Conservation (phyloP, 1,140 invertebrate genomes). For the Calliopsis andreniformis region DNA sequence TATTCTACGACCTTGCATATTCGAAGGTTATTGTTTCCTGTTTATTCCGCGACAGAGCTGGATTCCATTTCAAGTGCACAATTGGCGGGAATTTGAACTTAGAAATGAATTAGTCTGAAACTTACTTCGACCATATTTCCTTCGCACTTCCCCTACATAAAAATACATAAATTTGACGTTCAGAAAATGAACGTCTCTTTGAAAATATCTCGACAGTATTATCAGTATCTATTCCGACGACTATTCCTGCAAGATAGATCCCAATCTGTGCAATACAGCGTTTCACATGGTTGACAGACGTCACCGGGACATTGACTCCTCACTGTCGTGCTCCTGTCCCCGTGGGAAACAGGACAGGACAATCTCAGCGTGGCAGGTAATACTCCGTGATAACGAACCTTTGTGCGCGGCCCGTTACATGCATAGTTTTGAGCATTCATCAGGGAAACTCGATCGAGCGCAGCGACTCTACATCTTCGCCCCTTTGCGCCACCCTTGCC, state of each 20-base stretch:
- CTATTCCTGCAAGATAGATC: not conserved
- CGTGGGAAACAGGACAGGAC: slow-evolving; percentile 16
- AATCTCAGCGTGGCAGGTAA: slow-evolving; percentile 55
- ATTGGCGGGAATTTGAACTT: not conserved
- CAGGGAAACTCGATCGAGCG: slow-evolving; percentile 57
- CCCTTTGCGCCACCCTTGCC: slow-evolving; percentile 16
- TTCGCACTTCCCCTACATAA: too few species aligned
- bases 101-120: too few species aligned
- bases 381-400: slow-evolving; percentile 57
- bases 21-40: not conserved
- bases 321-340: slow-evolving; percentile 13
- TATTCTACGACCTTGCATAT: not conserved
- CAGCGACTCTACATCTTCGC: slow-evolving; percentile 37
- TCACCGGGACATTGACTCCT: slow-evolving; percentile 3
- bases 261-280: too few species aligned
- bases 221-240: not conserved
- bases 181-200: not conserved
- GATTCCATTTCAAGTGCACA: too few species aligned
- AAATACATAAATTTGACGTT: not conserved
- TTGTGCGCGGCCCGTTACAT: slow-evolving; percentile 50
- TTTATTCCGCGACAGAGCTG: not conserved
- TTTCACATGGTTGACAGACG: slow-evolving; percentile 21
- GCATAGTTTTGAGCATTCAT: slow-evolving; percentile 56
- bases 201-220: not conserved
- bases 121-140: not conserved